Evolutionary conservation across 2,888 invertebrate genomes (phyloP), one percentile per base, ranked within the genome.

Genomic region (Lagria hirta): DNA sequence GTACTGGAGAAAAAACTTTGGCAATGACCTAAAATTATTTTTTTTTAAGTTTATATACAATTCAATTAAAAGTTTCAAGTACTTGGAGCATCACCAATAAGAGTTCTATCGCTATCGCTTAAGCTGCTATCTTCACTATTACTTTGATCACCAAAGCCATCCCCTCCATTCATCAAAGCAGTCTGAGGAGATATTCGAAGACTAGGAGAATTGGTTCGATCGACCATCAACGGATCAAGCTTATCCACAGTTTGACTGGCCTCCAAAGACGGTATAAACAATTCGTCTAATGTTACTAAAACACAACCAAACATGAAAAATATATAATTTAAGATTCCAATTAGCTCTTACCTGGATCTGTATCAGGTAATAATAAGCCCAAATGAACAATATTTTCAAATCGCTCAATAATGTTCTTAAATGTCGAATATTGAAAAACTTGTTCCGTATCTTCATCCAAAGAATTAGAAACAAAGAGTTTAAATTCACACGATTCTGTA

Each of bases 51-150:
- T 18, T 18, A 6, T n/a, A n/a, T n/a, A n/a, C n/a, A n/a, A 6
- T 18, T 18, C 1, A 38, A 38, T 21, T 15, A 13, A 12, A 24
- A 16, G 6, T 2, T 30, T 16, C n/a, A n/a, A 27, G 45, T 73
- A 60, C 79, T 78, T 20, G 76, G 78, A 1, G 74, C 75, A 55
- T 80, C 80, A 6, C 80, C 81, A 12, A 81, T 76, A 40, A 82
- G 67, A 1, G 82, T 81, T 54, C 80, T 54, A 67, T 86, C 86
- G 57, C 85, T 84, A 62, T 86, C 86, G 51, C 85, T 86, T 20
- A 85, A 74, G 64, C 85, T 86, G 61, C 85, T 85, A 60, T 86
- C 86, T 64, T 86, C 86, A 55, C 84, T 84, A 56, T 84, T 83
- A 61, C 84, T 84, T 59, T 85, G 84, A 66, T 83, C 80, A 42